Evolutionary conservation across 1,140 invertebrate species (phyloP).

Genomic region (Thaumetopoea pityocampa): DNA sequence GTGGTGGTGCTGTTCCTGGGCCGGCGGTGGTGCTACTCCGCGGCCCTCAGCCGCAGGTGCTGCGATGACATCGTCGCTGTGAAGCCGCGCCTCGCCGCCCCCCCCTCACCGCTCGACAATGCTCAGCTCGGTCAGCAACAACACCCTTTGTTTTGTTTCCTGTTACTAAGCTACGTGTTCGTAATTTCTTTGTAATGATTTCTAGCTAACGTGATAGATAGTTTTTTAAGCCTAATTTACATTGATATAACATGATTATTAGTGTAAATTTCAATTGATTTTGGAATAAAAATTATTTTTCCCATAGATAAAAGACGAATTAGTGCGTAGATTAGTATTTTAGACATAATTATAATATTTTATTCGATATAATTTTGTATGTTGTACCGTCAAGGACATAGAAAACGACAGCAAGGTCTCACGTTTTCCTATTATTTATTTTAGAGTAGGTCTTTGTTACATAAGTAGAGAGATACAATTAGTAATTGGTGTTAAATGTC

Average conservation of each 20-base stretch:
- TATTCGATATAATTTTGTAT: no score
- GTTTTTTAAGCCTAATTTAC: no score
- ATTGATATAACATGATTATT: no score
- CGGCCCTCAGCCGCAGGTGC: conserved; percentile 46
- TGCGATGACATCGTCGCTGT: conserved; percentile 65
- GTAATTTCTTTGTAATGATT: no score
- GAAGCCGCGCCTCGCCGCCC: conserved; percentile 39
- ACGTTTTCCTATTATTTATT: conserved; percentile 12
- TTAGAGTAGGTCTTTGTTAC: conserved; percentile 13
- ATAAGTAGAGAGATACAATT: no score
- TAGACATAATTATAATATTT: no score
- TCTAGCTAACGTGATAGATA: no score
- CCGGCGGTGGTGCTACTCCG: conserved; percentile 56
- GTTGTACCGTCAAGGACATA: conserved; percentile 19
- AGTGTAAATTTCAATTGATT: no score
- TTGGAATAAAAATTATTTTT: no score
- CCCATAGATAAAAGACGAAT: no score
- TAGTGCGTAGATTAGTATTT: no score
- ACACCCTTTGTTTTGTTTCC: conserved; percentile 10
- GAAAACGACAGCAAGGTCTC: conserved; percentile 18
- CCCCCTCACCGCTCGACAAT: conserved; percentile 53
- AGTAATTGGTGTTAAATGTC: no score
- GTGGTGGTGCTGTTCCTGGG: conserved; percentile 65
- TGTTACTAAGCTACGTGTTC: conserved; percentile 14
- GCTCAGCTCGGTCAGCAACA: conserved; percentile 53